These are phyloP conservation scores for Atractosteus spatula DNA, from an alignment of 2,113 vertebrate genomes.

Conservation along the genomic window DNA sequence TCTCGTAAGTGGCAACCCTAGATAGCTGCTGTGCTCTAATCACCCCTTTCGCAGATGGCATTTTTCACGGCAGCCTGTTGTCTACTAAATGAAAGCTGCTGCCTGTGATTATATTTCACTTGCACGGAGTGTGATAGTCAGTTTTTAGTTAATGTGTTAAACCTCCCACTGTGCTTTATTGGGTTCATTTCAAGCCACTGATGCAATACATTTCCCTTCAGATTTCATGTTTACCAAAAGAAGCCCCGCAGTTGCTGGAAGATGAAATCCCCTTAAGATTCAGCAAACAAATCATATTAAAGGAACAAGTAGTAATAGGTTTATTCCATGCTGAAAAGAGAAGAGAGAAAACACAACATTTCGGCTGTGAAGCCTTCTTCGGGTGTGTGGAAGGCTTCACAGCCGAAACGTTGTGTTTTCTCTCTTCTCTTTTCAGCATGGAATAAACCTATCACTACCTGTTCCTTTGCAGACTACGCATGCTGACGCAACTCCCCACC, in stretches of 20 bases:
- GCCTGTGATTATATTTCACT: background rate
- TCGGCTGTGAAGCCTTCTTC: no score
- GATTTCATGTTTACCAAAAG: background rate
- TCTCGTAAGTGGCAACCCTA: background rate
- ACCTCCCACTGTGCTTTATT: background rate
- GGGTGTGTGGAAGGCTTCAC: no score
- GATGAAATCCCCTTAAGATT: background rate
- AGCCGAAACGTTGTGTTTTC: no score
- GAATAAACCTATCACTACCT: no score
- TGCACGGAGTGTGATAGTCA: background rate
- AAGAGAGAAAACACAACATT: no score
- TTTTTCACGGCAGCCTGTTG: background rate
- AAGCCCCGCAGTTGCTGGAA: background rate
- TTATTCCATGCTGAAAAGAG: no score
- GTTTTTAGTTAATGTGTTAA: constrained; percentile 2
- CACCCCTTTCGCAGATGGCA: background rate
- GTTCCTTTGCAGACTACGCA: no score
- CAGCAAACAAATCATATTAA: background rate
- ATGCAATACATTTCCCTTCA: background rate
- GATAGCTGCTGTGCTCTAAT: background rate
- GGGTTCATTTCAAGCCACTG: background rate
- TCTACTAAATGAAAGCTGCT: background rate
- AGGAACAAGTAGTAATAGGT: no score
- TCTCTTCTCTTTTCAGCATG: no score
- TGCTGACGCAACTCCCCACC: no score